phyloP scores from a whole-genome alignment of 2,113 vertebrate genomes.

The Poeciliopsis prolifica region DNA sequence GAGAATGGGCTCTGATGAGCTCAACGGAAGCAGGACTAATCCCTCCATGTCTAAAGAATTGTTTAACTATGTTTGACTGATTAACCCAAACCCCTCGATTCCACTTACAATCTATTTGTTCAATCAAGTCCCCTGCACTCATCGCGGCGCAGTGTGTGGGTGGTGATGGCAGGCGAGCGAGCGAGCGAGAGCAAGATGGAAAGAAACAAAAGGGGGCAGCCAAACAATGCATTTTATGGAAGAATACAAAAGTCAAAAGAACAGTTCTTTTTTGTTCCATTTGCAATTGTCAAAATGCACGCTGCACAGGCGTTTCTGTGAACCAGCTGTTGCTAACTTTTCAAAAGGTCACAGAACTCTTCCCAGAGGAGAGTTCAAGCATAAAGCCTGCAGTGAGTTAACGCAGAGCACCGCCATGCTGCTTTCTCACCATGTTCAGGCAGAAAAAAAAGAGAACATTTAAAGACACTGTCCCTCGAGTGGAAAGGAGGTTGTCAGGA shows the following conservation, averaged over 20 bases:
- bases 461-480: slow-evolving; percentile 67
- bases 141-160: slow-evolving; percentile 48
- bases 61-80: slow-evolving; percentile 75
- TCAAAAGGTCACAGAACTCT: slow-evolving; percentile 68
- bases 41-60: slow-evolving; percentile 75
- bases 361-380: slow-evolving; percentile 56
- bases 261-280: slow-evolving; percentile 48
- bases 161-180: slow-evolving; percentile 41
- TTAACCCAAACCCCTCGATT: slow-evolving; percentile 74
- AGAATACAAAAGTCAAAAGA: slow-evolving; percentile 54
- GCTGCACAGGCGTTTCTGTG: slow-evolving; percentile 27
- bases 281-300: slow-evolving; percentile 59
- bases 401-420: slow-evolving; percentile 39
- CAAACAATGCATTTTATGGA: slow-evolving; percentile 51
- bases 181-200: slow-evolving; percentile 14
- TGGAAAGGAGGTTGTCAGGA: slow-evolving; percentile 78
- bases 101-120: slow-evolving; percentile 74
- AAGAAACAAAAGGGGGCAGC: slow-evolving; percentile 34
- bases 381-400: slow-evolving; percentile 45
- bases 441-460: slow-evolving; percentile 54
- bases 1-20: slow-evolving; percentile 69
- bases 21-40: slow-evolving; percentile 75
- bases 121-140: slow-evolving; percentile 65
- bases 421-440: slow-evolving; percentile 57
- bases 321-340: slow-evolving; percentile 63